A percentile compares a stretch with the other conserved stretches of the same genome.
These are phyloP conservation scores for Caenorhabditis sp. DNA, from an alignment of 2,888 invertebrate species.

Conservation along the genomic window DNA sequence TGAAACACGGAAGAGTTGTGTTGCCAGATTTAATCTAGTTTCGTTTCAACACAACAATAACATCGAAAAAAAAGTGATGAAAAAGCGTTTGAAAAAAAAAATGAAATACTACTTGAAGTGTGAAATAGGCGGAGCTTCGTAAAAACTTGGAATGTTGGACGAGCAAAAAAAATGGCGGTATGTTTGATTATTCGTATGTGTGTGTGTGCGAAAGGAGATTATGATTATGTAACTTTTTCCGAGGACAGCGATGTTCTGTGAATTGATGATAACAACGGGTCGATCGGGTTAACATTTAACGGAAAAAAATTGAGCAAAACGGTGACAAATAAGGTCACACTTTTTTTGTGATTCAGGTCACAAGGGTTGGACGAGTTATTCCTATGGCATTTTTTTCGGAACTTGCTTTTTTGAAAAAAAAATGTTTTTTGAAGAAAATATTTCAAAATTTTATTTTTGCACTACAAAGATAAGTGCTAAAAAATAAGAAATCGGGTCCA, in stretches of 20 bases:
- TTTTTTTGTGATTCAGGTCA: no score
- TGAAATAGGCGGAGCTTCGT: slow-evolving; percentile 15
- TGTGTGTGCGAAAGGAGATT: not conserved
- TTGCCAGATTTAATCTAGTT: not conserved
- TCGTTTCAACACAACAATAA: no score
- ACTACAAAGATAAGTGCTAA: no score
- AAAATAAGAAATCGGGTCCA: no score
- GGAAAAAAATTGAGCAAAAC: slow-evolving; percentile 16
- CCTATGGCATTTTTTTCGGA: no score
- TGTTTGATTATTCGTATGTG: not conserved
- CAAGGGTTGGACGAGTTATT: no score
- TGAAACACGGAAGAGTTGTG: slow-evolving; percentile 7
- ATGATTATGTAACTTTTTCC: not conserved
- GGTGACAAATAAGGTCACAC: no score
- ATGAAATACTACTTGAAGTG: slow-evolving; percentile 1
- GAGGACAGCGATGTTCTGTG: not conserved
- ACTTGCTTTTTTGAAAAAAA: no score
- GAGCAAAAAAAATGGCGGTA: not conserved
- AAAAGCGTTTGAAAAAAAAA: not conserved
- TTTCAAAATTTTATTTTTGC: no score
- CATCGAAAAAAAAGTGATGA: not conserved
- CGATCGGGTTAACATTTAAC: slow-evolving; percentile 15
- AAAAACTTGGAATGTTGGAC: no score
- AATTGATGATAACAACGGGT: slow-evolving; percentile 2
- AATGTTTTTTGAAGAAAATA: no score